Evolutionary conservation across 2,113 vertebrate species (phyloP), one percentile per base, ranked within the genome.

Genomic region (Plestiodon gilberti): DNA sequence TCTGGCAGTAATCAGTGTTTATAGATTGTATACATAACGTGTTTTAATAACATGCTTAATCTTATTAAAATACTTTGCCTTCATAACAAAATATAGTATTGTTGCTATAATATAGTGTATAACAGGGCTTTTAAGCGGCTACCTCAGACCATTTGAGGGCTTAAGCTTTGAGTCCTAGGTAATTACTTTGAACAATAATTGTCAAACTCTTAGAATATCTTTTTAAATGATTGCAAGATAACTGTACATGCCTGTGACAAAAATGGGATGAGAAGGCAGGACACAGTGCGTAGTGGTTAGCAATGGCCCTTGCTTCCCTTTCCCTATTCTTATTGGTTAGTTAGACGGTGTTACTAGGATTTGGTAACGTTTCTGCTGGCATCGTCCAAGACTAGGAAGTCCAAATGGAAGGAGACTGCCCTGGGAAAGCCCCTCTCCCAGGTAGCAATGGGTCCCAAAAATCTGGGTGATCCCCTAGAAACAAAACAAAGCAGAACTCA

Each of bases 21-120:
- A 17, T 87, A n/a, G 25, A 1, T 89, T 40, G 33, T 55, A 65
- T 23, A 1, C 3, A n/a, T 86, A 92, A 86, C 71, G 28, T 84
- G 62, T 88, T 48, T 48, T 57, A 52, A 17, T 11, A 3, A 70
- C 65, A 0, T 84, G 69, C 22, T 10, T 0, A 22, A 30, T 61
- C n/a, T 17, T 52, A 23, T n/a, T 75, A 78, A 30, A 9, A 22
- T 22, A 76, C 9, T 35, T 76, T 80, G 23, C 43, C 6, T 20
- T 82, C n/a, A 17, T 70, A 70, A 55, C 35, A 70, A 82, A 71
- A 35, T 43, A 43, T 35, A 35, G 30, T 69, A 43, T 33, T 81
- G 17, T 40, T 59, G 8, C n/a, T 82, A 33, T 33, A 81, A 14
- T 17, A 15, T 3, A 33, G 15, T 33, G 5, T 59, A 43, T 80